A percentile compares a stretch with the other conserved stretches of the same genome.
Conservation (phyloP, 2,113 vertebrate genomes). For the Acanthochromis polyacanthus region DNA sequence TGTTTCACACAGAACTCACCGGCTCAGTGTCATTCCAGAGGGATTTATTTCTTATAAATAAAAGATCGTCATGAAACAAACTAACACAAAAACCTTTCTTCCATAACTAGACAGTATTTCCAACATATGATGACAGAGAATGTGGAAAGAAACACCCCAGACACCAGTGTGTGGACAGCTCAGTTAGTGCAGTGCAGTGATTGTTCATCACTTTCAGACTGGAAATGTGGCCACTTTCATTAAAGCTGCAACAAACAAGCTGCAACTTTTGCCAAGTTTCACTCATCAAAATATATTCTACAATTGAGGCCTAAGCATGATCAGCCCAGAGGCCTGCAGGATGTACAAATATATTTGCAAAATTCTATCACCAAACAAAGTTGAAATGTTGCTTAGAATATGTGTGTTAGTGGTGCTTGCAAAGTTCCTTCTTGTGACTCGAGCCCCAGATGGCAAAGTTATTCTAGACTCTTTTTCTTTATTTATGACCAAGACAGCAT, state of each 20-base stretch:
- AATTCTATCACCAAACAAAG: background rate
- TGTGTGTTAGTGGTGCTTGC: background rate
- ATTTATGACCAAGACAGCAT: conserved; percentile 21
- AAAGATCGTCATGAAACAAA: conserved; percentile 52
- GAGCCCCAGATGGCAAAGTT: background rate
- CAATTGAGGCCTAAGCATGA: background rate
- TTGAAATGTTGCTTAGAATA: background rate
- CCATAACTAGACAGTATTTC: background rate
- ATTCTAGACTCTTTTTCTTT: conserved; percentile 3
- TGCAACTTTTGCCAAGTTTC: background rate
- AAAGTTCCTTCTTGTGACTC: conserved; percentile 5
- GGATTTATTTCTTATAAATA: conserved; percentile 54
- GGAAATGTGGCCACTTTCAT: background rate
- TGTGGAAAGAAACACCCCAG: conserved; percentile 25
- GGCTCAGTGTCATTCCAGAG: conserved; percentile 27
- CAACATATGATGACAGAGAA: conserved; percentile 1
- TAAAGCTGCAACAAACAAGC: background rate
- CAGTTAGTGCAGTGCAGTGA: background rate
- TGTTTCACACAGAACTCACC: conserved; percentile 20
- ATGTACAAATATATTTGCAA: background rate
- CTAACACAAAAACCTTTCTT: background rate
- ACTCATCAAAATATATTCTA: background rate
- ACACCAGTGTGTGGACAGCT: background rate
- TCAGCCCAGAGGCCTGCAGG: background rate
- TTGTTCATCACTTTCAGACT: background rate